Base-by-base conservation (phyloP, 1,140 invertebrate species). In the Drosophila navojoa region DNA sequence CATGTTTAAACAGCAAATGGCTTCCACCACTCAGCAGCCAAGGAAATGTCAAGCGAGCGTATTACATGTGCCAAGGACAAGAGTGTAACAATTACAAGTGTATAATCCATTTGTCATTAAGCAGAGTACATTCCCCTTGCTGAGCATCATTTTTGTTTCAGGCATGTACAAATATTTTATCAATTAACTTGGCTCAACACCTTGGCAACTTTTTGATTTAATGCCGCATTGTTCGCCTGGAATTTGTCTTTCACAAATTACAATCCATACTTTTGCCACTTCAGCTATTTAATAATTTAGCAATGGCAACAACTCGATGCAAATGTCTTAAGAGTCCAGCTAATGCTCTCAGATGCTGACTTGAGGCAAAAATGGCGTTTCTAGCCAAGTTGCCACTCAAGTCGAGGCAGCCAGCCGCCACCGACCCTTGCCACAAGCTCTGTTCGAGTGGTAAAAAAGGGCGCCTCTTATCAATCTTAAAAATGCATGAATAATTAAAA, bases 401-500 rank as follows among this genome's bases (percentile, higher is more conserved):
- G 35, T 22, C 44, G n/a, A 19, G 19, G 60, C 52, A 32, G 32
- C 42, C 42, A 52, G 22, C 27, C 19, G 44, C 40, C 10, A 19
- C 40, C 71, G 57, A 67, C 47, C 27, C 62, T 58, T 57, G 22
- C 38, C 11, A 52, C 38, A 42, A 35, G 10, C 40, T 50, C 32
- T 13, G 35, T 7, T 15, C 22, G 25, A 55, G 16, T 16, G 59
- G 59, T 38, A 60, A 74, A 71, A 66, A 58, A 54, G 52, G 52
- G 54, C 67, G 58, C 38, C 60, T 82, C 79, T 87, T 87, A 87
- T 87, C 84, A 89, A 87, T 87, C 82, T 87, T 87, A 89, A 87
- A 87, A 87, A 87, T 89, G 79, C 84, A 87, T 87, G 82, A 87
- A 87, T 87, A 87, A 87, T 87, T 87, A 87, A 87, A 89, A 87